These are phyloP conservation scores for Spialia ferax DNA, from an alignment of 2,888 invertebrate genomes.

Conservation along the genomic window DNA sequence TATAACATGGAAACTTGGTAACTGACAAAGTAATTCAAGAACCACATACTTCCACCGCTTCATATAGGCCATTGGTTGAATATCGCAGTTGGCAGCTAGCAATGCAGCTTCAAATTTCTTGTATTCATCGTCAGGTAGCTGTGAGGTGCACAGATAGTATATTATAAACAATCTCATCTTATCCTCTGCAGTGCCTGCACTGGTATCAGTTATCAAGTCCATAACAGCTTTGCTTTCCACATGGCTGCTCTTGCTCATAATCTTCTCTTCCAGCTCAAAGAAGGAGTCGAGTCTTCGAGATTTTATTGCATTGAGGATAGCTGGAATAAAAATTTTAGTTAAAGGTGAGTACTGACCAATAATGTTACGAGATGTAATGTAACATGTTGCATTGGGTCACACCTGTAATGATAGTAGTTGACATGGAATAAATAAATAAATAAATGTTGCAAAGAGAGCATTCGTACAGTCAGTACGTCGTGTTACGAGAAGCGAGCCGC, in stretches of 20 bases:
- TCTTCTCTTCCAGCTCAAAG: constrained; percentile 99
- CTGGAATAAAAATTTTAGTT: constrained; percentile 71
- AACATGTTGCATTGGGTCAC: no score
- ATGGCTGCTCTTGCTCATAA: constrained; percentile 92
- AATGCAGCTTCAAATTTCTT: constrained; percentile 94
- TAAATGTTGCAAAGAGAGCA: no score
- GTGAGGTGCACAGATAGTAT: constrained; percentile 94
- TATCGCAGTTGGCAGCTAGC: constrained; percentile 93
- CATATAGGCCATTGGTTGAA: constrained; percentile 94
- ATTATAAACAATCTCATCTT: constrained; percentile 97
- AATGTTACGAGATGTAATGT: no score
- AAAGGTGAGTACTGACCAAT: no score
- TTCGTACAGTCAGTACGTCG: no score
- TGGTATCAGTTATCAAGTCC: constrained; percentile 95
- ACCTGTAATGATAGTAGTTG: no score
- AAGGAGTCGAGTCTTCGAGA: constrained; percentile 97
- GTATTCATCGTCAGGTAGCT: constrained; percentile 93
- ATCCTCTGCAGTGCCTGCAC: constrained; percentile 95
- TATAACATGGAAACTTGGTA: background rate
- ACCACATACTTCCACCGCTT: constrained; percentile 95
- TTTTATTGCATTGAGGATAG: constrained; percentile 94
- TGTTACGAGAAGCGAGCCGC: no score
- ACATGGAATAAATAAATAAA: no score
- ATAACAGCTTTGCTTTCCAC: constrained; percentile 92
- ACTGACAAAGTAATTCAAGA: constrained; percentile 1